Evolutionary conservation across 2,888 invertebrate species (phyloP), one percentile per base, ranked within the genome.

Genomic region (Erpobdella octoculata): DNA sequence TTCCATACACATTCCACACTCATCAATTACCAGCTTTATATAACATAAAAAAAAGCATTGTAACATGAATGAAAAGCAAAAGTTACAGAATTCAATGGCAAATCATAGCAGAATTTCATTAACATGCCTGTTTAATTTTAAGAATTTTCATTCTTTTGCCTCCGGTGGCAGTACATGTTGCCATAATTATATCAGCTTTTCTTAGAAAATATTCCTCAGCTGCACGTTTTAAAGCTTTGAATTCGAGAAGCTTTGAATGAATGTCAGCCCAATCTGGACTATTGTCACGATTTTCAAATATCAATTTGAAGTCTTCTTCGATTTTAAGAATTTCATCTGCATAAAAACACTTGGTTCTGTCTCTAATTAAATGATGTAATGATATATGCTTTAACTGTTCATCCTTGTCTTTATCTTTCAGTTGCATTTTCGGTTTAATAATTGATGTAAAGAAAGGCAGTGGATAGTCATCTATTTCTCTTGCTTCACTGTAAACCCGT

Each of bases 1-100:
- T 72, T 80, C 80, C n/a, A 77, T 78, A 70, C 79, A 79, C 80
- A 80, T 80, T 12, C 79, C 80, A 68, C 78, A 76, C 72, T 80
- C 80, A 69, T 80, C 80, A n/a, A 80, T 77, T n/a, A 80, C 78
- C 12, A 78, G 70, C 78, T 80, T 76, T 3, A n/a, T n/a, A n/a
- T n/a, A n/a, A n/a, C n/a, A n/a, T n/a, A n/a, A n/a, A n/a, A n/a
- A n/a, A n/a, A n/a, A n/a, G n/a, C n/a, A n/a, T n/a, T n/a, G n/a
- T n/a, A n/a, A n/a, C n/a, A n/a, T n/a, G n/a, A n/a, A n/a, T n/a
- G n/a, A n/a, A n/a, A n/a, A n/a, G n/a, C n/a, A n/a, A n/a, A n/a
- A n/a, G n/a, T n/a, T n/a, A n/a, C n/a, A n/a, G n/a, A n/a, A n/a
- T n/a, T n/a, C n/a, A n/a, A n/a, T n/a, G n/a, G n/a, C n/a, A n/a